Percentiles rank a stretch among this genome's conserved stretches.
phyloP scores from a whole-genome alignment of 2,797 vertebrate species.

The Euthynnus affinis region DNA sequence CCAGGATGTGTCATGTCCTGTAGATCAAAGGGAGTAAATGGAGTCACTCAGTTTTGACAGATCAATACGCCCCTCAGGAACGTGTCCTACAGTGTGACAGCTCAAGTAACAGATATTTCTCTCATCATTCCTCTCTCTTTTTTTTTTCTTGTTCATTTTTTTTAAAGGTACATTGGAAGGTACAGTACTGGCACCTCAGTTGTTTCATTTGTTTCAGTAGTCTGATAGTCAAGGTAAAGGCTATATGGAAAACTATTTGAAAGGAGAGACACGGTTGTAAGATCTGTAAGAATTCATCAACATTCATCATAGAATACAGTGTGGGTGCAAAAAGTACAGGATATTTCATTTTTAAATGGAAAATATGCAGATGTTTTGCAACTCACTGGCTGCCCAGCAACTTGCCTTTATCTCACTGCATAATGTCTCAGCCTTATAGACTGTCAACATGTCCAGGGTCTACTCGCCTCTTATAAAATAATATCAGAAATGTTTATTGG shows the following conservation, averaged over 20 bases:
- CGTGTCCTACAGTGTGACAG: slow-evolving; percentile 38
- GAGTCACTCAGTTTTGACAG: slow-evolving; percentile 49
- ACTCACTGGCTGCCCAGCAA: background rate
- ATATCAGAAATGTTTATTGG: background rate
- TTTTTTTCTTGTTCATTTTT: slow-evolving; percentile 9
- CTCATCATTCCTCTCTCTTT: slow-evolving; percentile 19
- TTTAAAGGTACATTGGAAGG: background rate
- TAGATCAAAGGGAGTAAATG: slow-evolving; percentile 49
- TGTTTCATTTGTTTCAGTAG: slow-evolving; percentile 36
- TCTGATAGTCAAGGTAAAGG: slow-evolving; percentile 17
- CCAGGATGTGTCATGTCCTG: slow-evolving; percentile 55
- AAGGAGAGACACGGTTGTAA: slow-evolving; percentile 6
- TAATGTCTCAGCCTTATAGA: background rate
- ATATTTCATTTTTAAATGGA: background rate
- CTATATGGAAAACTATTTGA: background rate
- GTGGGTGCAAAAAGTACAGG: background rate
- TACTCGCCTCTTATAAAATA: background rate
- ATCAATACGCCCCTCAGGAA: slow-evolving; percentile 56
- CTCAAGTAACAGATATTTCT: slow-evolving; percentile 47
- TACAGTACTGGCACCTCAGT: background rate
- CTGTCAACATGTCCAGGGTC: background rate
- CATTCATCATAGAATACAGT: background rate
- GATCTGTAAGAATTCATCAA: slow-evolving; percentile 22
- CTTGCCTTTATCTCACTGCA: no score
- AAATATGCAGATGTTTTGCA: background rate